Evolutionary conservation across 2,113 vertebrate species (phyloP), one percentile per base, ranked within the genome.

Genomic region (Vireo altiloquus): DNA sequence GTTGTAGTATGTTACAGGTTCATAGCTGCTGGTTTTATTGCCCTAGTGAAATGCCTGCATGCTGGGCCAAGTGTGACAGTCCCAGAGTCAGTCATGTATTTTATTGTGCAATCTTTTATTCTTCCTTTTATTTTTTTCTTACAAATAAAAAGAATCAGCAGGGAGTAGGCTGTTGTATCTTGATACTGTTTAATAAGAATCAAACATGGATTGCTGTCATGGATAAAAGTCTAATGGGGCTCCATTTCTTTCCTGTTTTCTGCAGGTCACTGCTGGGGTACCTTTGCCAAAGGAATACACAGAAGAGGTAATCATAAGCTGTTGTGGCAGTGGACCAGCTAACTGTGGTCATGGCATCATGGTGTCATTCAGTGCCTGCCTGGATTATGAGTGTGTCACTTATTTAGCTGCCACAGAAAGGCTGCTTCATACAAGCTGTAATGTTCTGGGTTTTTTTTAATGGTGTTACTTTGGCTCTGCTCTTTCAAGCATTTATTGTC

Each of bases 181-280:
- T 83, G 23, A 57, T 15, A 4, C 22, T 0, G 0, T 80, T 82
- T 80, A 57, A 28, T 57, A 74, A 46, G 42, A 83, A 63, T 77
- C 8, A 63, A 37, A 30, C 1, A 7, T 0, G 0, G 25, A 33
- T 78, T 86, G 27, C 44, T 89, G 39, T 46, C 15, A 11, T 25
- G 19, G 15, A 76, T 83, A 65, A 63, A 87, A 91, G 37, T 44
- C 20, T 64, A 23, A 47, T 0, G 2, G 65, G 2, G 10, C 53
- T 82, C 21, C 21, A 10, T 71, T 20, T 27, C 46, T n/a, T 49
- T 49, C n/a, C 6, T 15, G 92, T 60, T 96, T 75, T 75, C 40
- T 66, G 11, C 85, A 99, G 99, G 99, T 99, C 50, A 99, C 98
- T 39, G 99, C 99, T 90, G 99, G 99, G 40, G 97, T 99, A 82